Evolutionary conservation across 2,888 invertebrate species (phyloP).

Genomic region (Drosophila rubida): DNA sequence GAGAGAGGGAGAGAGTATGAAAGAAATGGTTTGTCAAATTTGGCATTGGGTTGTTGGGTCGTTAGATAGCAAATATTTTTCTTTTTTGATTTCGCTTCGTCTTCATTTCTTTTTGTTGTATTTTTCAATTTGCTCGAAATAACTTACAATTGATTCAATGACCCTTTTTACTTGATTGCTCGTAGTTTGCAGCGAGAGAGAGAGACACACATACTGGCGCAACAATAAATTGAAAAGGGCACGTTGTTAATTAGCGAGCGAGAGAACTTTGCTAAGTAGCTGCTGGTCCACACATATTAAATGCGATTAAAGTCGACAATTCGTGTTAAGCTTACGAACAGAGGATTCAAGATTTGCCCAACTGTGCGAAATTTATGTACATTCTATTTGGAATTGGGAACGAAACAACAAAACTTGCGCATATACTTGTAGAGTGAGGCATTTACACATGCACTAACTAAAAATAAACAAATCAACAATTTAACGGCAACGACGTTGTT

Average conservation of each 20-base stretch:
- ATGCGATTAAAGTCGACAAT: not conserved
- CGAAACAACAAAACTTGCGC: not conserved
- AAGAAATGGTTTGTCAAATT: conserved; percentile 36
- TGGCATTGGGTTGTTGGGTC: conserved; percentile 27
- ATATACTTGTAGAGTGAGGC: too few species aligned
- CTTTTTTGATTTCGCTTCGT: conserved; percentile 1
- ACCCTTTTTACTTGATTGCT: conserved; percentile 31
- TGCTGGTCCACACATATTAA: not conserved
- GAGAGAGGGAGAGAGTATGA: conserved; percentile 12
- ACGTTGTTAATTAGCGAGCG: not conserved
- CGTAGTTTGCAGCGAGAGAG: not conserved
- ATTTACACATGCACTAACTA: conserved; percentile 15
- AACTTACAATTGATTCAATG: conserved; percentile 12
- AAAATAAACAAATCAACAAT: conserved; percentile 16
- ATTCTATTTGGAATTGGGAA: not conserved
- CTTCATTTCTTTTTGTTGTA: conserved; percentile 5
- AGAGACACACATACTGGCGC: not conserved
- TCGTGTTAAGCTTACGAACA: not conserved
- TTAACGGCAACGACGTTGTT: conserved; percentile 22
- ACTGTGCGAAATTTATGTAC: not conserved
- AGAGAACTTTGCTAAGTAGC: not conserved
- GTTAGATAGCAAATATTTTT: conserved; percentile 37
- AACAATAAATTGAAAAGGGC: not conserved
- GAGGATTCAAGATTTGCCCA: not conserved
- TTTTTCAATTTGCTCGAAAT: conserved; percentile 12